Percentiles rank a stretch among this genome's conserved stretches.
Conservation (phyloP, 1,140 invertebrate genomes). For the Tetramorium parvispinum region DNA sequence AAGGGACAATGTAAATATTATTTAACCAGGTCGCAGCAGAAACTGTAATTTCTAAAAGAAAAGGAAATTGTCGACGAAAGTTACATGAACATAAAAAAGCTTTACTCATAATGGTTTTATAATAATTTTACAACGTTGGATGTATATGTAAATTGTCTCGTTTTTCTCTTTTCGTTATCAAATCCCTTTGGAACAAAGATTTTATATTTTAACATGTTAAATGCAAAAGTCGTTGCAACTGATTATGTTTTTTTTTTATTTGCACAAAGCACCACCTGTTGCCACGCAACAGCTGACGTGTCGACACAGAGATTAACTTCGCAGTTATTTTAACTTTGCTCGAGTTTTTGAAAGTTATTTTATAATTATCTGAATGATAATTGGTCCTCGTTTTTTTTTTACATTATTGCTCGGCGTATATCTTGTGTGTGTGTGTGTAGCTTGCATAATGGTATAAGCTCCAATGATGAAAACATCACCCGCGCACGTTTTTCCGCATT, state of each 20-base stretch:
- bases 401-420: neutral
- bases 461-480: neutral
- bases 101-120: conserved; percentile 7
- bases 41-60: neutral
- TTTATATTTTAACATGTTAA: conserved; percentile 7
- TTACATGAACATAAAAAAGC: neutral
- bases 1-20: neutral
- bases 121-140: neutral
- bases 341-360: conserved; percentile 27
- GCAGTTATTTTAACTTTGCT: conserved; percentile 48
- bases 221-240: conserved; percentile 40
- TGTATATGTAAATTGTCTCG: neutral
- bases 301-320: conserved; percentile 56
- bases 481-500: neutral
- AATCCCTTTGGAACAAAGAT: conserved; percentile 18
- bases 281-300: conserved; percentile 63
- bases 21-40: neutral
- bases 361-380: conserved; percentile 19
- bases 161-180: neutral
- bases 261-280: conserved; percentile 70
- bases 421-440: too few species aligned
- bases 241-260: conserved; percentile 58
- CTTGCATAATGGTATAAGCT: neutral
- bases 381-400: neutral
- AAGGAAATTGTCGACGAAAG: neutral